These are phyloP conservation scores for Mesochorus sp. DNA, from an alignment of 2,888 invertebrate genomes.

Conservation along the genomic window DNA sequence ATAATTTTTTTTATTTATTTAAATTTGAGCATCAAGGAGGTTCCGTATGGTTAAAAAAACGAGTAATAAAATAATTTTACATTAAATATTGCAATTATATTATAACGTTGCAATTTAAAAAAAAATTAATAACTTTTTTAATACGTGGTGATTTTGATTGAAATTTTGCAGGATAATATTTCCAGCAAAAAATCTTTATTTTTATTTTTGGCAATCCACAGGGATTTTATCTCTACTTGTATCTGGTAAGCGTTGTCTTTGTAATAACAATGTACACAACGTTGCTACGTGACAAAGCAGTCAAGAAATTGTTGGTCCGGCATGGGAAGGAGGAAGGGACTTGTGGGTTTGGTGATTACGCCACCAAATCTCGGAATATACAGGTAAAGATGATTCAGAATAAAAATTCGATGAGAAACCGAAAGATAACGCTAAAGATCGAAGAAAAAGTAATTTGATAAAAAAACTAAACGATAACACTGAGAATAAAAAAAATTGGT, in stretches of 20 bases:
- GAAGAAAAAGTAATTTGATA: slow-evolving; percentile 17
- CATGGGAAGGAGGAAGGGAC: slow-evolving; percentile 71
- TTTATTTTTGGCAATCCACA: slow-evolving; percentile 82
- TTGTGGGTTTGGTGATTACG: slow-evolving; percentile 63
- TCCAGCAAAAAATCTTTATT: too few species aligned
- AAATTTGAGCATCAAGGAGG: too few species aligned
- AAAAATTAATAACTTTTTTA: too few species aligned
- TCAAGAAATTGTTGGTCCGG: slow-evolving; percentile 80
- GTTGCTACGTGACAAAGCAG: slow-evolving; percentile 86
- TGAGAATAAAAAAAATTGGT: slow-evolving; percentile 27
- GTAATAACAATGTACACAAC: slow-evolving; percentile 89
- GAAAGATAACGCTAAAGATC: slow-evolving; percentile 21
- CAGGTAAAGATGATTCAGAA: slow-evolving; percentile 56
- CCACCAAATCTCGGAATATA: slow-evolving; percentile 45
- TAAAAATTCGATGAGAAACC: slow-evolving; percentile 18
- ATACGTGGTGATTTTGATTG: too few species aligned
- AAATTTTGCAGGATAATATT: too few species aligned
- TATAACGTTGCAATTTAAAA: too few species aligned
- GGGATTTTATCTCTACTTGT: slow-evolving; percentile 93
- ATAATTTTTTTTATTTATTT: too few species aligned
- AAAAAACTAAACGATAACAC: slow-evolving; percentile 29
- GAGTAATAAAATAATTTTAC: too few species aligned
- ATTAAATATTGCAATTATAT: too few species aligned
- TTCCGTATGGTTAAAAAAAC: too few species aligned
- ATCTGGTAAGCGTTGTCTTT: slow-evolving; percentile 89